Conservation (phyloP, 2,888 invertebrate genomes). For the Merodon equestris region DNA sequence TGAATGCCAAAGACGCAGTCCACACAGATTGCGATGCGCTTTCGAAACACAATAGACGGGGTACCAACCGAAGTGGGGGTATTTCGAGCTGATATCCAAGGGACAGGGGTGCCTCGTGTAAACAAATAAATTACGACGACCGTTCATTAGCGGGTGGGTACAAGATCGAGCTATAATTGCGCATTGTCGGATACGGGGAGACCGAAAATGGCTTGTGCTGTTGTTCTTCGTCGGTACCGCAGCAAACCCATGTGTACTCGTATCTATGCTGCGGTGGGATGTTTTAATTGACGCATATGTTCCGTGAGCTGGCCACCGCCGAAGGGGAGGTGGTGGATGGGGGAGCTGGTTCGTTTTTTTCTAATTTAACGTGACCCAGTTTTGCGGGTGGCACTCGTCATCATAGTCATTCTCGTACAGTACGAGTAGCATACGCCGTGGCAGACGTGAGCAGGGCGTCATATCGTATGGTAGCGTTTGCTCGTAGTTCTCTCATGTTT, state of each 20-base stretch:
- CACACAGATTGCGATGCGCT: conserved; percentile 22
- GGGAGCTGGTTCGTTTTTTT: conserved; percentile 40
- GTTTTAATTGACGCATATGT: conserved; percentile 53
- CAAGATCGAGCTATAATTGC: conserved; percentile 49
- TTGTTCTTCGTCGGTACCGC: conserved; percentile 15
- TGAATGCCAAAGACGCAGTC: conserved; percentile 51
- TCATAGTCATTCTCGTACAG: background rate
- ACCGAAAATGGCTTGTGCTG: conserved; percentile 1
- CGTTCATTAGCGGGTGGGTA: conserved; percentile 32
- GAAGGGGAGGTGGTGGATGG: conserved; percentile 7
- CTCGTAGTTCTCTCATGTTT: conserved; percentile 11
- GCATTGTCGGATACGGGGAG: conserved; percentile 32
- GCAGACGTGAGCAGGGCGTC: conserved; percentile 4
- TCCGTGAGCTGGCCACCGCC: background rate
- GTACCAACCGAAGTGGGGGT: too few relatives aligned
- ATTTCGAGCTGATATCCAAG: conserved; percentile 5
- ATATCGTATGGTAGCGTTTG: background rate
- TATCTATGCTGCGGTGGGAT: conserved; percentile 41
- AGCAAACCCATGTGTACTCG: background rate
- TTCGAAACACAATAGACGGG: too few relatives aligned
- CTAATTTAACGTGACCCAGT: conserved; percentile 62
- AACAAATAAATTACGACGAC: conserved; percentile 40
- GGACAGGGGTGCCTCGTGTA: conserved; percentile 46
- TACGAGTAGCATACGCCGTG: conserved; percentile 1
- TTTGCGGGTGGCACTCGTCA: conserved; percentile 25